phyloP scores from a whole-genome alignment of 2,797 vertebrate genomes.

The Sebastes ruberrimus region DNA sequence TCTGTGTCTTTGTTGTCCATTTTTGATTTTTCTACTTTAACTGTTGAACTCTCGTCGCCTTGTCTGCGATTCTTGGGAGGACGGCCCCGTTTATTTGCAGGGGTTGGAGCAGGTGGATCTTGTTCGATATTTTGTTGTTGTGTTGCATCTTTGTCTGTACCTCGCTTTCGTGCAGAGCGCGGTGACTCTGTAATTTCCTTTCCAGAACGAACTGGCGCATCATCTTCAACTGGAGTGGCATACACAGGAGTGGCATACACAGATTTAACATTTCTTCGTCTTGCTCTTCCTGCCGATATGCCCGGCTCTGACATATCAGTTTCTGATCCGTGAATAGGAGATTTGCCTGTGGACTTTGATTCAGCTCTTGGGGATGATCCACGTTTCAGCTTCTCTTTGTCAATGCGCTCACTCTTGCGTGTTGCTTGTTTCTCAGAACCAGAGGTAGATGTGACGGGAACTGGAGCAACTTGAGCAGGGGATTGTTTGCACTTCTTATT shows the following conservation, averaged over 20 bases:
- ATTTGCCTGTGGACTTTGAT: conserved; percentile 87
- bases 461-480: conserved; percentile 61
- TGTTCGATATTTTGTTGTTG: conserved; percentile 75
- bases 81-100: conserved; percentile 85
- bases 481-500: conserved; percentile 89
- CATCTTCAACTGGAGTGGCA: conserved; percentile 91
- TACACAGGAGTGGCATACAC: conserved; percentile 96
- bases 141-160: conserved; percentile 85
- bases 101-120: conserved; percentile 79
- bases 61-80: conserved; percentile 92
- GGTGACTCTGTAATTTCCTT: conserved; percentile 89
- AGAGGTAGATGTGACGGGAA: conserved; percentile 62
- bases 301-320: conserved; percentile 87
- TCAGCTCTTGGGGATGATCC: conserved; percentile 94
- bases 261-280: conserved; percentile 94
- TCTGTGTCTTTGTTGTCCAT: conserved; percentile 87
- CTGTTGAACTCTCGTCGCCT: conserved; percentile 82
- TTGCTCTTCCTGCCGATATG: conserved; percentile 86
- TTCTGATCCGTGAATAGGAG: conserved; percentile 88
- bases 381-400: conserved; percentile 94
- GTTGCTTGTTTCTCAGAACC: conserved; percentile 90
- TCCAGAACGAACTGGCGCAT: conserved; percentile 78
- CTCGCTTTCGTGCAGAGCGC: conserved; percentile 88
- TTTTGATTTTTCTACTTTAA: conserved; percentile 85
- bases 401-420: conserved; percentile 96